Conservation (phyloP, 2,797 vertebrate genomes). For the Naso thynnoides region DNA sequence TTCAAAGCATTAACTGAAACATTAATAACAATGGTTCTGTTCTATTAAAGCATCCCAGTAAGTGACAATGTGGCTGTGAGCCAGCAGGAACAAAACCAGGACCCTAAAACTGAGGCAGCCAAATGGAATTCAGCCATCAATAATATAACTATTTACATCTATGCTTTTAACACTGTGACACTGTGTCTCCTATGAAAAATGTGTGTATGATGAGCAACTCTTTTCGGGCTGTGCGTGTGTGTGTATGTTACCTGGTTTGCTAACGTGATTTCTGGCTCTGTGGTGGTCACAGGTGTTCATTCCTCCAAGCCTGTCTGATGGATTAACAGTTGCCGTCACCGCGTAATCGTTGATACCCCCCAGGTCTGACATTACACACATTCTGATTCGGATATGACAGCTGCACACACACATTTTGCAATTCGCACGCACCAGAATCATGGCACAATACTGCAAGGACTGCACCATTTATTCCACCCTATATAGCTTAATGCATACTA, state of each 20-base stretch:
- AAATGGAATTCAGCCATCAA: constrained; percentile 1
- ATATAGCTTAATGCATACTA: constrained; percentile 7
- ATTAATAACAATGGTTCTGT: background rate
- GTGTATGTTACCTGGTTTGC: constrained; percentile 27
- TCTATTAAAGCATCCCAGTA: background rate
- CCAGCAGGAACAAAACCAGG: background rate
- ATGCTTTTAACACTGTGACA: background rate
- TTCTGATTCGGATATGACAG: constrained; percentile 66
- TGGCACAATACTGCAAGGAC: background rate
- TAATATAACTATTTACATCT: background rate
- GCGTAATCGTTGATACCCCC: constrained; percentile 37
- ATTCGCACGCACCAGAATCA: constrained; percentile 22
- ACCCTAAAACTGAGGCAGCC: constrained; percentile 2
- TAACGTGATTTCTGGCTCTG: constrained; percentile 57
- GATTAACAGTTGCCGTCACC: constrained; percentile 73
- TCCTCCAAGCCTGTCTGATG: constrained; percentile 70
- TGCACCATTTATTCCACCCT: constrained; percentile 33
- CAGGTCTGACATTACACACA: constrained; percentile 59
- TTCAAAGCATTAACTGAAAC: background rate
- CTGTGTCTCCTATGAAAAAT: background rate
- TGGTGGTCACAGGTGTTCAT: constrained; percentile 80
- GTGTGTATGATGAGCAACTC: background rate
- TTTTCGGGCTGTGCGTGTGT: constrained; percentile 10
- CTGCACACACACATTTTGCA: constrained; percentile 42
- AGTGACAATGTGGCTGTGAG: background rate